phyloP scores from a whole-genome alignment of 2,797 vertebrate species.

The Monodelphis domestica region DNA sequence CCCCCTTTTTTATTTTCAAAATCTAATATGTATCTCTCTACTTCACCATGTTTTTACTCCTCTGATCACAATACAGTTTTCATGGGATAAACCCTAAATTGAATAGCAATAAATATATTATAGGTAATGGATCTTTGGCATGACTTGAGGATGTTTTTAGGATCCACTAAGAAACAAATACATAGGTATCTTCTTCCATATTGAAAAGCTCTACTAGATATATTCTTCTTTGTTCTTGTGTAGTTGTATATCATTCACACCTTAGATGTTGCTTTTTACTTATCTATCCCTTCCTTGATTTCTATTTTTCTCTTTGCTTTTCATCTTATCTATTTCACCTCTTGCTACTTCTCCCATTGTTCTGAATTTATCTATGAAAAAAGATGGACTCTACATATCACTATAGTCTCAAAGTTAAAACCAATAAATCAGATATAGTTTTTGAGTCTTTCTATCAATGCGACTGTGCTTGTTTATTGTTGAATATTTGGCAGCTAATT shows the following conservation, averaged over 20 bases:
- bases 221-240: neutral
- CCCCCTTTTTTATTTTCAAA: neutral
- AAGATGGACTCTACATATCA: neutral
- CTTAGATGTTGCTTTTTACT: neutral
- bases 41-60: neutral
- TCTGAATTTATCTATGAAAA: neutral
- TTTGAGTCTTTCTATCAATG: neutral
- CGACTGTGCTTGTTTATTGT: neutral
- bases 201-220: neutral
- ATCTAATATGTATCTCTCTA: neutral
- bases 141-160: neutral
- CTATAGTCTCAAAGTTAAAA: neutral
- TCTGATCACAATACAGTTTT: neutral
- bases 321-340: neutral
- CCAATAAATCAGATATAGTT: neutral
- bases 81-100: neutral
- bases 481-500: neutral
- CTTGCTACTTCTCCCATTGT: neutral
- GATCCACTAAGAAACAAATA: neutral
- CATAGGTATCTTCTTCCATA: neutral
- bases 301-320: neutral
- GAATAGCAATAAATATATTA: neutral
- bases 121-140: neutral
- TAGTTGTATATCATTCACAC: neutral
- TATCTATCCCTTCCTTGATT: neutral